Evolutionary conservation across 2,113 vertebrate genomes (phyloP).

Genomic region (Charina bottae): DNA sequence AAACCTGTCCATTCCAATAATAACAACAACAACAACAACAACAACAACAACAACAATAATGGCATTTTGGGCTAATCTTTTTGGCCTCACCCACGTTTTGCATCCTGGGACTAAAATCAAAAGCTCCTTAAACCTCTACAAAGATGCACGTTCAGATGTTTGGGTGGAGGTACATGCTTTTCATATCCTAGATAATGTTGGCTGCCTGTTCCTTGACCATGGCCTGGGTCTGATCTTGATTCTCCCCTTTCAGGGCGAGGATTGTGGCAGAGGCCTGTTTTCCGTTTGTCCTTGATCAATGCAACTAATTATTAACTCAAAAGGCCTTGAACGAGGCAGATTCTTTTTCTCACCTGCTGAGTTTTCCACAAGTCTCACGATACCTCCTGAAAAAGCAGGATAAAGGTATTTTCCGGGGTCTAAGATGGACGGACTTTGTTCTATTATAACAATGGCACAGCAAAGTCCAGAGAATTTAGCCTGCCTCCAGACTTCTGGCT

Average conservation of each 20-base stretch:
- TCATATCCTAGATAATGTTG: too few species aligned
- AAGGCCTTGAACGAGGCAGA: background rate
- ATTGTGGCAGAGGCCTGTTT: background rate
- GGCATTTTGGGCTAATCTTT: background rate
- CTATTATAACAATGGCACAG: background rate
- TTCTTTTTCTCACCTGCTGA: background rate
- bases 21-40: background rate
- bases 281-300: background rate
- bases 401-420: background rate
- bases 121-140: background rate
- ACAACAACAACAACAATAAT: background rate
- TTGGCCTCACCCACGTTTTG: background rate
- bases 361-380: background rate
- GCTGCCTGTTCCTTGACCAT: background rate
- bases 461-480: background rate
- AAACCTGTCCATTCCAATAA: too few species aligned
- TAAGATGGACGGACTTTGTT: background rate
- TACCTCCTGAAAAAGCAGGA: background rate
- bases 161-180: background rate
- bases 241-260: background rate
- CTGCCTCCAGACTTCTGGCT: background rate
- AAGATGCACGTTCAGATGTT: too few species aligned
- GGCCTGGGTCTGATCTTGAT: background rate
- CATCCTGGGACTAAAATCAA: background rate
- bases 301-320: conserved; percentile 25